These are phyloP conservation scores for Calephelis perditalis DNA, from an alignment of 2,888 invertebrate species.

Conservation along the genomic window DNA sequence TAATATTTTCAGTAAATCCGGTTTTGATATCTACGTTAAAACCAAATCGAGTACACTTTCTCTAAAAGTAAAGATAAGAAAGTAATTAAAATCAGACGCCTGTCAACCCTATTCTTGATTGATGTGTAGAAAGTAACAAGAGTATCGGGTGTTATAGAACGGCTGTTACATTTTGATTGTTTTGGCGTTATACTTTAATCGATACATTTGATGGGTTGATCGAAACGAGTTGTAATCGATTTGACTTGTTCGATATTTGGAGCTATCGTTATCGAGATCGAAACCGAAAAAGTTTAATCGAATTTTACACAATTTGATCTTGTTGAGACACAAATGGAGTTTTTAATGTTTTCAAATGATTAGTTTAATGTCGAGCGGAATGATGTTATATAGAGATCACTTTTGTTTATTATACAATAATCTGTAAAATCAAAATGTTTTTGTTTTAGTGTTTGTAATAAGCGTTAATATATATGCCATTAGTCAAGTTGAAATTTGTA, in stretches of 20 bases:
- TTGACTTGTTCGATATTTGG: neutral
- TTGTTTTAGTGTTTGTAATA: no score
- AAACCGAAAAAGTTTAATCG: no score
- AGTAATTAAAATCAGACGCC: neutral
- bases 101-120: conserved; percentile 40
- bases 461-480: no score
- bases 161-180: conserved; percentile 35
- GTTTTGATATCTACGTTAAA: neutral
- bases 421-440: no score
- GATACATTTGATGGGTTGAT: conserved; percentile 3
- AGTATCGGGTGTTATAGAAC: conserved; percentile 43
- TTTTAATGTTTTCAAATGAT: neutral
- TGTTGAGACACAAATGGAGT: neutral
- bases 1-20: no score
- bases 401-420: no score
- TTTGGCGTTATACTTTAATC: conserved; percentile 24
- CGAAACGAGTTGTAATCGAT: conserved; percentile 1
- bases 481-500: no score
- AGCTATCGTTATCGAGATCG: no score
- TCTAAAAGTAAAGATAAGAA: neutral
- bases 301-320: conserved; percentile 1
- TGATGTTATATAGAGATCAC: no score
- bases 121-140: conserved; percentile 66
- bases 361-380: no score
- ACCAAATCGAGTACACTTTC: neutral